Percentiles rank a stretch among this genome's conserved stretches.
Evolutionary conservation across 1,140 invertebrate genomes (phyloP).

Genomic region (Berghia stephanieae): DNA sequence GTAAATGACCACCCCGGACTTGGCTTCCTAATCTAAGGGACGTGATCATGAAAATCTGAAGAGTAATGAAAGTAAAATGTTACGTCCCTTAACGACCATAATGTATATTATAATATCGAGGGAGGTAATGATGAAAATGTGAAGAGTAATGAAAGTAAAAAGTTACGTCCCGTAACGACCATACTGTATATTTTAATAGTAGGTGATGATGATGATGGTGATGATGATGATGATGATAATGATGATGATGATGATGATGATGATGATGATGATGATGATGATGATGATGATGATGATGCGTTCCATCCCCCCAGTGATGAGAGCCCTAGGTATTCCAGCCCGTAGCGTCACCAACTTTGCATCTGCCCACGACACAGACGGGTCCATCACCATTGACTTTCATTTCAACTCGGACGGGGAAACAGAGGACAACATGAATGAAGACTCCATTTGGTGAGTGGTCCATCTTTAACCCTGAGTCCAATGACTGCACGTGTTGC

Average conservation of each 20-base stretch:
- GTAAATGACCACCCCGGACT: too few relatives aligned
- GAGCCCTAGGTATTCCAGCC: slow-evolving; percentile 86
- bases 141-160: too few relatives aligned
- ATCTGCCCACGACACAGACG: slow-evolving; percentile 92
- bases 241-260: slow-evolving; percentile 61
- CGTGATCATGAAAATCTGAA: too few relatives aligned
- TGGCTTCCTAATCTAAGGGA: too few relatives aligned
- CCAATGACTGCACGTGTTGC: too few relatives aligned
- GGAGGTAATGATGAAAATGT: too few relatives aligned
- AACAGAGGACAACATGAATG: slow-evolving; percentile 3
- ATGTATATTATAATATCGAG: too few relatives aligned
- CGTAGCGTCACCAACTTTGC: slow-evolving; percentile 87
- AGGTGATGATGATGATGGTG: slow-evolving; percentile 57
- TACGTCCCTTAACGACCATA: too few relatives aligned
- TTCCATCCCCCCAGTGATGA: slow-evolving; percentile 74
- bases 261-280: slow-evolving; percentile 66
- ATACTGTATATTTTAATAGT: too few relatives aligned
- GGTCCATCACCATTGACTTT: slow-evolving; percentile 87
- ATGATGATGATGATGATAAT: slow-evolving; percentile 45
- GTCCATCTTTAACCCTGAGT: too few relatives aligned
- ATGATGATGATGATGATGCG: slow-evolving; percentile 66
- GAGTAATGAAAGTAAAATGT: too few relatives aligned
- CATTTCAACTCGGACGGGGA: slow-evolving; percentile 80
- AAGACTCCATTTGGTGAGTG: slow-evolving; percentile 50
- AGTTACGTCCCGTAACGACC: too few relatives aligned